phyloP scores from a whole-genome alignment of 2,113 vertebrate genomes.

The Aegithalos caudatus region DNA sequence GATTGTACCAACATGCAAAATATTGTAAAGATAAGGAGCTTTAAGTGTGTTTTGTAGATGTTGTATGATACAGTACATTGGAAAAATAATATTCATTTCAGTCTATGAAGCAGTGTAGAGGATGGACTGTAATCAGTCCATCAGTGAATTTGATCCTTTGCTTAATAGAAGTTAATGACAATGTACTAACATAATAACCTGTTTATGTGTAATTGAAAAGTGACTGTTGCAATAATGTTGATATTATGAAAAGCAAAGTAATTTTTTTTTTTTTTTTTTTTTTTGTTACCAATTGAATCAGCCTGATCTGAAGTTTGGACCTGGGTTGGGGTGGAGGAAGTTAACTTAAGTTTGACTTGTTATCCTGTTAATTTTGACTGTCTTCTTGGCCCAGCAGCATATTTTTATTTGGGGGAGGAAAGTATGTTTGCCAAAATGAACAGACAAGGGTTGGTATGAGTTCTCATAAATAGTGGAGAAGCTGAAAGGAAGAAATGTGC shows the following conservation, averaged over 20 bases:
- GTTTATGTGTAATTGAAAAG: neutral
- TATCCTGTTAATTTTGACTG: neutral
- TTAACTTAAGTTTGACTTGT: neutral
- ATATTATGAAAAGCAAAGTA: neutral
- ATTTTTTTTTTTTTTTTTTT: neutral
- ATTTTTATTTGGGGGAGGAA: neutral
- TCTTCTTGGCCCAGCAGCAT: neutral
- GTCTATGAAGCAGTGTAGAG: neutral
- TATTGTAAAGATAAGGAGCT: neutral
- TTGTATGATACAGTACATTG: fast-evolving
- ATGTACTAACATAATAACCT: neutral
- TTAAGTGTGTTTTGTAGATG: neutral
- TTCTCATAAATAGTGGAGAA: neutral
- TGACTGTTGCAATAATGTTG: neutral
- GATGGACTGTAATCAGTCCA: neutral
- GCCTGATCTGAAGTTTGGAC: neutral
- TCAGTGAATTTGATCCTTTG: neutral
- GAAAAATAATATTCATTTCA: neutral
- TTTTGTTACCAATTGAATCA: neutral
- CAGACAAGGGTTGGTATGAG: neutral
- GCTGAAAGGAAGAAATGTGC: neutral
- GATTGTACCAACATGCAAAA: neutral
- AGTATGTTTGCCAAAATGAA: neutral
- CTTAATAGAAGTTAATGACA: neutral
- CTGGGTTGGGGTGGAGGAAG: neutral